These are phyloP conservation scores for Drosophila orena DNA, from an alignment of 1,140 invertebrate species.

Conservation along the genomic window DNA sequence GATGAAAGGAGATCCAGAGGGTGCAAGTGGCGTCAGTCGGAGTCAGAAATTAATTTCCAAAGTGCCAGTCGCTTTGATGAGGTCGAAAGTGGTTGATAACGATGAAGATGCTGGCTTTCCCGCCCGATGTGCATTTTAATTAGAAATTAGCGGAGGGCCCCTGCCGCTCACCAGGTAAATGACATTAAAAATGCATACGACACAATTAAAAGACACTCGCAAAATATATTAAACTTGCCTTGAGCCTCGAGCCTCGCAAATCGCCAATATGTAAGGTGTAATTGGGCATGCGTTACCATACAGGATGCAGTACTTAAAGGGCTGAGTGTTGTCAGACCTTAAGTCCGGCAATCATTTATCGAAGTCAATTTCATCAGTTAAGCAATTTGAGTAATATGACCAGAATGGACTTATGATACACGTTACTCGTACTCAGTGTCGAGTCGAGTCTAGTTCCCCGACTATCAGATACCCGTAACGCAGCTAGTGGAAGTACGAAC, in stretches of 20 bases:
- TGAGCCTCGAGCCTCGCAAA: constrained; percentile 3
- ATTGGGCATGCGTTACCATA: constrained; percentile 3
- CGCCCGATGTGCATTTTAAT: constrained; percentile 65
- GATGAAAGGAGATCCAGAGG: constrained; percentile 32
- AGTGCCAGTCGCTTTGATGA: constrained; percentile 63
- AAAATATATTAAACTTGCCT: constrained; percentile 40
- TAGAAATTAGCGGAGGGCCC: constrained; percentile 54
- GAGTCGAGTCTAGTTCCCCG: too few species aligned
- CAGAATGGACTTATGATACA: too few species aligned
- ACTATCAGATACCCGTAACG: too few species aligned
- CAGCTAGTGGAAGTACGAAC: too few species aligned
- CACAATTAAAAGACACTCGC: constrained; percentile 51
- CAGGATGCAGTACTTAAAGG: not conserved
- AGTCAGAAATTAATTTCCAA: constrained; percentile 74
- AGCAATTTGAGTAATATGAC: too few species aligned
- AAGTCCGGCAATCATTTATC: not conserved
- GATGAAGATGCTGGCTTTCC: constrained; percentile 25
- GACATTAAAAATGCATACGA: constrained; percentile 50
- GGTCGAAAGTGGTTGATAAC: constrained; percentile 51
- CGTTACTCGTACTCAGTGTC: too few species aligned
- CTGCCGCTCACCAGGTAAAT: constrained; percentile 34
- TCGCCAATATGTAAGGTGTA: constrained; percentile 16
- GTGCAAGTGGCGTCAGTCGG: constrained; percentile 19
- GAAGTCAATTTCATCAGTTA: too few species aligned
- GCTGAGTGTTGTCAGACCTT: not conserved